Evolutionary conservation across 2,888 invertebrate species (phyloP).

Genomic region (Opisthograptis luteolata): DNA sequence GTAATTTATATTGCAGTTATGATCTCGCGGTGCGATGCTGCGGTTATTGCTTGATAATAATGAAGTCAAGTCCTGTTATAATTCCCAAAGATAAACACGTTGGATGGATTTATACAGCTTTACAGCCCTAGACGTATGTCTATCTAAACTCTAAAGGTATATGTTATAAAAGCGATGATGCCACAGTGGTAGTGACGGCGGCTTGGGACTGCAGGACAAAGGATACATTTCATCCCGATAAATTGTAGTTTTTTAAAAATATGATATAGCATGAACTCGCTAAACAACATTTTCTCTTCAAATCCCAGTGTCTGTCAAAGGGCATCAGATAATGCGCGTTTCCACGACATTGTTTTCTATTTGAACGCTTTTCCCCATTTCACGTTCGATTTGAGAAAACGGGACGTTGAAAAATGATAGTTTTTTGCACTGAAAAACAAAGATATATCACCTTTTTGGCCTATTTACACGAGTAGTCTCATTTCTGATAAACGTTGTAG

Average conservation of each 20-base stretch:
- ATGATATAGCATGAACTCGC: background rate
- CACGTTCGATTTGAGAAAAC: background rate
- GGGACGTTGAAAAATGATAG: background rate
- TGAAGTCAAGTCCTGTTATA: too few species aligned
- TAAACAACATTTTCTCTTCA: background rate
- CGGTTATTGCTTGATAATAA: background rate
- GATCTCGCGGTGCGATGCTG: slow-evolving; percentile 16
- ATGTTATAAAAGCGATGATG: too few species aligned
- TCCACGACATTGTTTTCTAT: slow-evolving; percentile 4
- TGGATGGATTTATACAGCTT: too few species aligned
- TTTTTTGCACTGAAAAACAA: background rate
- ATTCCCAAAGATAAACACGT: background rate
- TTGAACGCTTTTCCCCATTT: slow-evolving; percentile 1
- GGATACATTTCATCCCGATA: too few species aligned
- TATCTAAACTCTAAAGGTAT: too few species aligned
- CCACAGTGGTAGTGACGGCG: too few species aligned
- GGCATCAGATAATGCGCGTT: background rate
- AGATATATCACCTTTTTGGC: background rate
- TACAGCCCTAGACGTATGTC: too few species aligned
- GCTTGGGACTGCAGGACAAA: too few species aligned
- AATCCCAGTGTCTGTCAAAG: background rate
- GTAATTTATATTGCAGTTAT: slow-evolving; percentile 5
- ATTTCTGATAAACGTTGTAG: too few species aligned
- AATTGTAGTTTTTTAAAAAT: too few species aligned
- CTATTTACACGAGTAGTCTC: too few species aligned